Base-by-base conservation (phyloP, 2,888 invertebrate species). In the Drosophila pseudotalamancana region DNA sequence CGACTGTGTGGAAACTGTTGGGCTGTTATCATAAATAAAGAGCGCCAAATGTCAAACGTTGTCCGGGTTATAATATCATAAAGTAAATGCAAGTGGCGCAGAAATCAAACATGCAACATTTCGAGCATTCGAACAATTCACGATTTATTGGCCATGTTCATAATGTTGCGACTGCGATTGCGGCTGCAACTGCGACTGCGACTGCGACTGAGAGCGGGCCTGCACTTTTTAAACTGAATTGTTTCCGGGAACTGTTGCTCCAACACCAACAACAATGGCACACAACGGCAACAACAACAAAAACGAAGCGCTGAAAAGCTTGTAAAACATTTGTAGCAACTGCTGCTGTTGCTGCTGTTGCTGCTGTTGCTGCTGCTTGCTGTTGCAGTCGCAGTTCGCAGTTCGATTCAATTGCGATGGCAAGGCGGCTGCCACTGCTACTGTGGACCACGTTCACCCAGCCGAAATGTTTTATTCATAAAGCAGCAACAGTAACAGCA, bases 11-110 rank as follows among this genome's bases (percentile, higher is more conserved):
- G 53, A 59, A 81, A 69, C 70, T 55, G 69, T 11, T 21, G 37
- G 54, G 67, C 76, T 78, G 78, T 81, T 84, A 81, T 84, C 84
- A 84, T 82, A 82, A 82, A 82, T 82, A 82, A 84, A 72, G 75
- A 65, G 68, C 72, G 73, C 68, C 69, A 82, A 81, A 82, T 81
- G 81, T 81, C 81, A 80, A 77, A 77, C 74, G 72, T 64, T 64
- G 72, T 72, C 71, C 82, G 71, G 59, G 68, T 63, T 72, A 72
- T 82, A 79, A 79, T 84, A 85, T 82, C 83, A 83, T 84, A 84
- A 84, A 84, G 77, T 77, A 86, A 83, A 84, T 86, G 78, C 81
- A 86, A 86, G 84, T 86, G 79, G 86, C 86, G 86, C 86, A 86
- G 64, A 77, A 81, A 81, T 81, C 84, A 81, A 83, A 77, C 72